A percentile compares a stretch with the other conserved stretches of the same genome.
phyloP scores from a whole-genome alignment of 2,113 vertebrate genomes.

The Leptodactylus fuscus region DNA sequence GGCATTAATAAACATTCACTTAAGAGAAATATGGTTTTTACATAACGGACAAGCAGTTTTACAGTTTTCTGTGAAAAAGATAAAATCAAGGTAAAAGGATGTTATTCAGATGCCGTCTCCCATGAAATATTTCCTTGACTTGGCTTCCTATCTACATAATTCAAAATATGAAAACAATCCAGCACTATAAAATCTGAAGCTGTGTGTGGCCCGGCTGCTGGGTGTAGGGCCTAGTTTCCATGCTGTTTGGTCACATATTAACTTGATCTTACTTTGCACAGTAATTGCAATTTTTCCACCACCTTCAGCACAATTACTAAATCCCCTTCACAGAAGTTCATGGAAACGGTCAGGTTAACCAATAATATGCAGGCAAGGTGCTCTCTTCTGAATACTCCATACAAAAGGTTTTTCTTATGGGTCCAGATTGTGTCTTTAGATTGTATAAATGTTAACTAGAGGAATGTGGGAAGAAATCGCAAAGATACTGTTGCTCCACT shows the following conservation, averaged over 20 bases:
- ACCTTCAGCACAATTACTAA: not conserved
- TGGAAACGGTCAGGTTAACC: not conserved
- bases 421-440: not conserved
- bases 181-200: not conserved
- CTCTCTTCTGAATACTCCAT: not conserved
- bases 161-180: not conserved
- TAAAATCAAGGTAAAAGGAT: too few relatives aligned
- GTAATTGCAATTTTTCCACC: not conserved
- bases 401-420: not conserved
- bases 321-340: not conserved
- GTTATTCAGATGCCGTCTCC: not conserved
- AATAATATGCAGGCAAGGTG: not conserved
- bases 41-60: too few relatives aligned
- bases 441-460: not conserved
- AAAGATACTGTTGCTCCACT: too few relatives aligned
- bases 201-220: not conserved
- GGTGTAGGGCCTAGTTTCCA: not conserved
- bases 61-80: too few relatives aligned
- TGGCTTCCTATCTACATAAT: not conserved
- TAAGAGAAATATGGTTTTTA: too few relatives aligned
- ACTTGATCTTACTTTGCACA: not conserved
- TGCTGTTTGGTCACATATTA: constrained; percentile 22
- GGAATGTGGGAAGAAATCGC: not conserved
- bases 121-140: not conserved
- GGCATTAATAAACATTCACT: too few relatives aligned